These are phyloP conservation scores for Stegastes partitus DNA, from an alignment of 2,113 vertebrate species.

Conservation along the genomic window DNA sequence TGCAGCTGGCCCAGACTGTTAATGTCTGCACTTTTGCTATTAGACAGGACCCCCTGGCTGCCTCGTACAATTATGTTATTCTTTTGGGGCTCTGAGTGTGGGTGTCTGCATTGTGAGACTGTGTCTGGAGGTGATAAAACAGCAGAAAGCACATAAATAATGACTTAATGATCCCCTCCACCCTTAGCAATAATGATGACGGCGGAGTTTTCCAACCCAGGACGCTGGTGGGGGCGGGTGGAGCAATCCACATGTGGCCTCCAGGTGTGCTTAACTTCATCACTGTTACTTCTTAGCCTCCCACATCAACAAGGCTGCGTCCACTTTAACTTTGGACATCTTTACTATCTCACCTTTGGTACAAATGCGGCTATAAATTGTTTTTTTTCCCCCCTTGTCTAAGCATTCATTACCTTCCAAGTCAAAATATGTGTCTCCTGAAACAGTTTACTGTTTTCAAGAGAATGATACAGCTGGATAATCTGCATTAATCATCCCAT, in stretches of 20 bases:
- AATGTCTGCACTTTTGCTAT: constrained; percentile 73
- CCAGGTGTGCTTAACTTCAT: constrained; percentile 75
- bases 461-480: constrained; percentile 21
- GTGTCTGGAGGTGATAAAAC: constrained; percentile 81
- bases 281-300: constrained; percentile 36
- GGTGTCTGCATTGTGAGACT: constrained; percentile 68
- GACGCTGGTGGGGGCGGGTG: constrained; percentile 12
- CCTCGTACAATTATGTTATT: constrained; percentile 77
- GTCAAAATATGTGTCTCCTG: constrained; percentile 13
- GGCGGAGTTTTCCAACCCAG: constrained; percentile 65
- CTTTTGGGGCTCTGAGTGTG: constrained; percentile 64
- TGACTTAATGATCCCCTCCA: constrained; percentile 81
- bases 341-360: not conserved
- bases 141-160: constrained; percentile 83
- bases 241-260: constrained; percentile 80
- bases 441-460: constrained; percentile 8
- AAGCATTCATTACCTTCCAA: not conserved
- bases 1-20: constrained; percentile 69
- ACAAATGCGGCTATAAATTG: not conserved
- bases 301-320: not conserved
- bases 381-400: not conserved
- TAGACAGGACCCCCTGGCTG: constrained; percentile 61
- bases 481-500: constrained; percentile 51
- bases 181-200: constrained; percentile 79
- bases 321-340: constrained; percentile 6